Evolutionary conservation across 2,888 invertebrate species (phyloP).

Genomic region (Metopia argyrocephala): DNA sequence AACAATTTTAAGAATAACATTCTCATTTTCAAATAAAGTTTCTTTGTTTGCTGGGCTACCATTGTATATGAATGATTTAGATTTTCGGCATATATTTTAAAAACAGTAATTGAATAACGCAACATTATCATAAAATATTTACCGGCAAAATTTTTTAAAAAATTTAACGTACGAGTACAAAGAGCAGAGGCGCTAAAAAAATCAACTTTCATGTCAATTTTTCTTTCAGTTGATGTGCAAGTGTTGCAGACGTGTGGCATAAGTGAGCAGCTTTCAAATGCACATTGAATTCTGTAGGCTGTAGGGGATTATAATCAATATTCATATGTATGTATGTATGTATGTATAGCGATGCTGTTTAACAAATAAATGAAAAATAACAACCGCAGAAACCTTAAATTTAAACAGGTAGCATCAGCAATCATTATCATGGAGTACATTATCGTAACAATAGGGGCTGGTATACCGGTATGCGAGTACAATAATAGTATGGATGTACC

Average conservation of each 20-base stretch:
- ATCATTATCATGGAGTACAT: no score
- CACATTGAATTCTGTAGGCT: neutral
- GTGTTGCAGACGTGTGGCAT: constrained; percentile 58
- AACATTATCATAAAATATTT: constrained; percentile 33
- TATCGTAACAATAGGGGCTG: neutral
- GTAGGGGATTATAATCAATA: neutral
- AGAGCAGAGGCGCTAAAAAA: constrained; percentile 55
- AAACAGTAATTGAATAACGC: constrained; percentile 52
- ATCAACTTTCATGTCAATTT: constrained; percentile 22
- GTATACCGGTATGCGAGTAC: neutral
- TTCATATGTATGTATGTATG: neutral
- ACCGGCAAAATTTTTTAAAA: neutral
- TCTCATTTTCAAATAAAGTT: no score
- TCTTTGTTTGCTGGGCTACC: no score
- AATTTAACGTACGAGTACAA: neutral
- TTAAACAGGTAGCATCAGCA: constrained; percentile 18
- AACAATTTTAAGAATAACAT: no score
- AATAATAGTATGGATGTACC: no score
- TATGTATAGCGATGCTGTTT: neutral
- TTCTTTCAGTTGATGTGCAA: constrained; percentile 33
- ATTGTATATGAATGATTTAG: neutral
- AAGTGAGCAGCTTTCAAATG: constrained; percentile 42
- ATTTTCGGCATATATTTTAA: constrained; percentile 36
- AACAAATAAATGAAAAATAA: neutral
- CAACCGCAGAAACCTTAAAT: neutral